phyloP scores from a whole-genome alignment of 2,888 invertebrate genomes.

The Luperina testacea region DNA sequence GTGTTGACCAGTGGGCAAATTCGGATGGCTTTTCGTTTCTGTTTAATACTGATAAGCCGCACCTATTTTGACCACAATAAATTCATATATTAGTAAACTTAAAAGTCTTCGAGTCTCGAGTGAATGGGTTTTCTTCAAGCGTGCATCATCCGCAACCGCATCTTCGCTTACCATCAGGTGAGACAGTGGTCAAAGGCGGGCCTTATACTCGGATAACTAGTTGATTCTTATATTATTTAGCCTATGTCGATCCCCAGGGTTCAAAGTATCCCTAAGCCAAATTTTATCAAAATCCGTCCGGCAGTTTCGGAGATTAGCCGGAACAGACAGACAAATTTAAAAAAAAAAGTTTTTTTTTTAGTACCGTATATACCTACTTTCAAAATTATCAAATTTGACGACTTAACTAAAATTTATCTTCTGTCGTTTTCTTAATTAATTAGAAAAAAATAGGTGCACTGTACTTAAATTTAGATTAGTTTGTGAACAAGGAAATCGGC shows the following conservation, averaged over 20 bases:
- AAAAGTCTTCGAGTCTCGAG: neutral
- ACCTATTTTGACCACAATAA: neutral
- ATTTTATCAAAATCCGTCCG: neutral
- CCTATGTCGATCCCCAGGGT: neutral
- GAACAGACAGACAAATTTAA: neutral
- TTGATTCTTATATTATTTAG: neutral
- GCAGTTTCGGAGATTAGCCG: neutral
- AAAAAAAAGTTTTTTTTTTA: no score
- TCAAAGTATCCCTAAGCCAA: neutral
- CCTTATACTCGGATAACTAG: neutral
- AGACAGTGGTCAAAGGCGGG: neutral
- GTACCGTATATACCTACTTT: neutral
- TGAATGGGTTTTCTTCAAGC: neutral
- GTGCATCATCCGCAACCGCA: no score
- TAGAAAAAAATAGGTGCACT: no score
- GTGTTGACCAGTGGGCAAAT: neutral
- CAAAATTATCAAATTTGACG: no score
- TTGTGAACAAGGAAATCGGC: no score
- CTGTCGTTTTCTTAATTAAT: no score
- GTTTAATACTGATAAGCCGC: neutral
- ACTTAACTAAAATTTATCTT: no score
- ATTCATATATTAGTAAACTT: neutral
- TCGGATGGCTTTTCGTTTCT: constrained; percentile 16
- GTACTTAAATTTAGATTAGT: no score
- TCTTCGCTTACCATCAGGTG: neutral